Conservation (phyloP, 92 coral and sea anemone genomes). For the Phymanthus crucifer region DNA sequence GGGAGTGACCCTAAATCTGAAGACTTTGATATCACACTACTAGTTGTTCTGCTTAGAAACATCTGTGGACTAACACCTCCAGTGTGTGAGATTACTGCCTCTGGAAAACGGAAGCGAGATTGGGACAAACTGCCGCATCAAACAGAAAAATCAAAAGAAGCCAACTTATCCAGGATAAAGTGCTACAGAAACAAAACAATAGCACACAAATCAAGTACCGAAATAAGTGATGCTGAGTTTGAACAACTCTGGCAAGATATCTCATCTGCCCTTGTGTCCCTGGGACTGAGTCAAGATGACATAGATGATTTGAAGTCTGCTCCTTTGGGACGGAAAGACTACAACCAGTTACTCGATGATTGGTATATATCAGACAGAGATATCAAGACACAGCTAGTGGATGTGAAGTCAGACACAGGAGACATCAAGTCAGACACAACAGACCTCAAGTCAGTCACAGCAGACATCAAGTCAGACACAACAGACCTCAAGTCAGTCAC, state of each 20-base stretch:
- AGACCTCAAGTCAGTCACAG: neutral
- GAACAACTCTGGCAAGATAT: conserved; percentile 43
- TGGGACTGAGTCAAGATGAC: conserved; percentile 32
- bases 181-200: conserved; percentile 36
- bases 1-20: conserved; percentile 56
- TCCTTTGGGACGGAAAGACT: neutral
- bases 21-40: conserved; percentile 58
- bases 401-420: neutral
- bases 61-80: conserved; percentile 59
- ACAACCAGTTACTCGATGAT: neutral
- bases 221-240: conserved; percentile 26
- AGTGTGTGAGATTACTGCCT: neutral
- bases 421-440: neutral
- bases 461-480: neutral
- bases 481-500: neutral
- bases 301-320: too few relatives aligned
- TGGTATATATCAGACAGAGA: neutral
- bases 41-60: conserved; percentile 50
- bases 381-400: neutral
- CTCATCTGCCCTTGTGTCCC: too few relatives aligned
- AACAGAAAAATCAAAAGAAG: conserved; percentile 49
- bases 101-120: neutral
- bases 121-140: conserved; percentile 37
- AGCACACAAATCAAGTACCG: neutral
- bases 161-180: conserved; percentile 59